Conservation (phyloP, 2,113 vertebrate genomes). For the human (Homo sapiens) region DNA sequence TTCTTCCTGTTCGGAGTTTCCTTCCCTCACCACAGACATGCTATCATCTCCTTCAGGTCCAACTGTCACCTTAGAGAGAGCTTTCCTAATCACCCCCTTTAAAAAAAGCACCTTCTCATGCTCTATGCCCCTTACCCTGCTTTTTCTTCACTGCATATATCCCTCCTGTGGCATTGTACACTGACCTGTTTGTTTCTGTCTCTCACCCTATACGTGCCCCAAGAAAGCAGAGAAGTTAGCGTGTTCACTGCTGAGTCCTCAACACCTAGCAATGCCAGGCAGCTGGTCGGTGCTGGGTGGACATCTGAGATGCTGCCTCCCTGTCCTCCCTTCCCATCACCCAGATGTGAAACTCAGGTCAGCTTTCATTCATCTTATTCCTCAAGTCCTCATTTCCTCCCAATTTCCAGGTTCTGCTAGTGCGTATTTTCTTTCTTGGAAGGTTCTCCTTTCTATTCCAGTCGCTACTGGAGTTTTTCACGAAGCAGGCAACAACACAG, state of each 20-base stretch:
- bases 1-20: neutral
- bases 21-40: neutral
- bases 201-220: fast-evolving
- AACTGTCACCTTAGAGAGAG: neutral
- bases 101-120: neutral
- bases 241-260: neutral
- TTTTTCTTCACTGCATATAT: neutral
- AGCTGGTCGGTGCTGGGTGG: fast-evolving
- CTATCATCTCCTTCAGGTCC: neutral
- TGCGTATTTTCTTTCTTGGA: neutral
- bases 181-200: neutral
- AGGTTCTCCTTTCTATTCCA: neutral
- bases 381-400: neutral
- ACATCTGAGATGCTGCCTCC: neutral
- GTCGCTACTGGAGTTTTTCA: neutral
- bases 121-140: neutral
- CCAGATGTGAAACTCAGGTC: neutral
- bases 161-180: neutral
- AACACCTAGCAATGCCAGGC: neutral
- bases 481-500: neutral
- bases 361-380: neutral
- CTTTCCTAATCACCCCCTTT: neutral
- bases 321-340: neutral
- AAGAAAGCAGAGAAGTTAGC: neutral
- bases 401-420: neutral